phyloP scores from a whole-genome alignment of 2,113 vertebrate genomes.

The Nothobranchius furzeri region DNA sequence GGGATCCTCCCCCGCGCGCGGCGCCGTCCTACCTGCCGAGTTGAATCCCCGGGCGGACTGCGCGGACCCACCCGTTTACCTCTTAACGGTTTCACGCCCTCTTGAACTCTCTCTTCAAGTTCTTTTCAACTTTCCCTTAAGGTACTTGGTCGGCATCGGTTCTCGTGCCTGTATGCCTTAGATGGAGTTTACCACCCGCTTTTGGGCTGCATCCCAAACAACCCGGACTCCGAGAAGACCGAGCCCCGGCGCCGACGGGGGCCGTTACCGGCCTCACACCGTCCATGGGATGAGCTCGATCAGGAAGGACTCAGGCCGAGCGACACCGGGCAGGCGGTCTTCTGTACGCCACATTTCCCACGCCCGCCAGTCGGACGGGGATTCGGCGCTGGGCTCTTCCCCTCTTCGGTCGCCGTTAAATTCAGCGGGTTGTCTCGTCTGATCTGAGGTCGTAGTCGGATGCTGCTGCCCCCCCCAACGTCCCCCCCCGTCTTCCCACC shows the following conservation, averaged over 20 bases:
- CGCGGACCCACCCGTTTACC: constrained; percentile 1
- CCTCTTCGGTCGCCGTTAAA: no score
- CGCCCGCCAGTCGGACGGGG: no score
- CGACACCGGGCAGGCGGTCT: no score
- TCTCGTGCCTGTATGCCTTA: constrained; percentile 1
- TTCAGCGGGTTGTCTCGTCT: no score
- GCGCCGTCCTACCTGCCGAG: background rate
- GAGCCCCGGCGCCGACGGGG: background rate
- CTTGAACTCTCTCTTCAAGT: constrained; percentile 1
- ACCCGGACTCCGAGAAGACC: constrained; percentile 16
- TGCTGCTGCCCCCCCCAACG: no score
- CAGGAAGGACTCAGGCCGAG: background rate
- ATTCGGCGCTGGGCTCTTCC: no score
- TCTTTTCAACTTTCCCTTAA: no score
- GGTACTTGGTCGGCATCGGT: background rate
- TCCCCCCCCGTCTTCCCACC: no score
- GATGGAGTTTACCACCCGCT: background rate
- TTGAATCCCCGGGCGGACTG: background rate
- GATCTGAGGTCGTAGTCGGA: no score
- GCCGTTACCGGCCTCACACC: no score
- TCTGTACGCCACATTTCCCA: no score
- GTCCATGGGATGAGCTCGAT: background rate
- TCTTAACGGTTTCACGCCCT: background rate
- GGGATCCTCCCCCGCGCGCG: background rate
- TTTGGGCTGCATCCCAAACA: background rate